Percentiles rank a stretch among this genome's conserved stretches.
phyloP scores from a whole-genome alignment of 1,140 invertebrate genomes.

The Drosophila parvula region DNA sequence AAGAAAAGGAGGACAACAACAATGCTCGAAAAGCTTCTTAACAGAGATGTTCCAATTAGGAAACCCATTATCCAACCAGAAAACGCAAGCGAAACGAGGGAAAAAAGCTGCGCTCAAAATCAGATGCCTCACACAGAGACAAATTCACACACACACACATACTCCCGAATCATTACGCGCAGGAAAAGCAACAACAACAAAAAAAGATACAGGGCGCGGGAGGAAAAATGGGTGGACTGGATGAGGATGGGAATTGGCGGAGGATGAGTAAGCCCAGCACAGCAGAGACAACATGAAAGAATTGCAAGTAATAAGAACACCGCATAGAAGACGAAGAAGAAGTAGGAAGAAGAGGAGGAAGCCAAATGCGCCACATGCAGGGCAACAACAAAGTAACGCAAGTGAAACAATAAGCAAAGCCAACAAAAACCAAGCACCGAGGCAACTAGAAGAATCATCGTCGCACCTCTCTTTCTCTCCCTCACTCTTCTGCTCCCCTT shows the following conservation, averaged over 20 bases:
- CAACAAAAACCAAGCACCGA: conserved; percentile 39
- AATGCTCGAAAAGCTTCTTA: conserved; percentile 51
- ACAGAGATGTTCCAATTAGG: conserved; percentile 52
- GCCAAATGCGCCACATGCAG: conserved; percentile 74
- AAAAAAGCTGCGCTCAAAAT: conserved; percentile 73
- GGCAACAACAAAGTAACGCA: conserved; percentile 52
- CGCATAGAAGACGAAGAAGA: conserved; percentile 13
- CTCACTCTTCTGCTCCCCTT: conserved; percentile 18
- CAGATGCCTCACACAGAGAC: conserved; percentile 52
- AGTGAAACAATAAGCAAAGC: conserved; percentile 59
- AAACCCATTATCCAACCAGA: conserved; percentile 56
- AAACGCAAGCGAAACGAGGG: conserved; percentile 31
- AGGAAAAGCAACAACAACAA: conserved; percentile 37
- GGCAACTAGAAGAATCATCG: conserved; percentile 29
- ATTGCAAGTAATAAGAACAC: conserved; percentile 52
- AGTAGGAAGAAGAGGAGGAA: conserved; percentile 30
- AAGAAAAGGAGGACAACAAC: conserved; percentile 38
- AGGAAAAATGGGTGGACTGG: conserved; percentile 14
- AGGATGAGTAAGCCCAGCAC: conserved; percentile 14
- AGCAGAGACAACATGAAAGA: conserved; percentile 40
- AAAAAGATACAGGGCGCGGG: conserved; percentile 22
- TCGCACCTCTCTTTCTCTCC: conserved; percentile 9
- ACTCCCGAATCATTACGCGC: conserved; percentile 64
- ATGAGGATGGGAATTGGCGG: conserved; percentile 20
- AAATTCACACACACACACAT: conserved; percentile 27